phyloP scores from a whole-genome alignment of 2,113 vertebrate species.

The Haemorhous mexicanus region DNA sequence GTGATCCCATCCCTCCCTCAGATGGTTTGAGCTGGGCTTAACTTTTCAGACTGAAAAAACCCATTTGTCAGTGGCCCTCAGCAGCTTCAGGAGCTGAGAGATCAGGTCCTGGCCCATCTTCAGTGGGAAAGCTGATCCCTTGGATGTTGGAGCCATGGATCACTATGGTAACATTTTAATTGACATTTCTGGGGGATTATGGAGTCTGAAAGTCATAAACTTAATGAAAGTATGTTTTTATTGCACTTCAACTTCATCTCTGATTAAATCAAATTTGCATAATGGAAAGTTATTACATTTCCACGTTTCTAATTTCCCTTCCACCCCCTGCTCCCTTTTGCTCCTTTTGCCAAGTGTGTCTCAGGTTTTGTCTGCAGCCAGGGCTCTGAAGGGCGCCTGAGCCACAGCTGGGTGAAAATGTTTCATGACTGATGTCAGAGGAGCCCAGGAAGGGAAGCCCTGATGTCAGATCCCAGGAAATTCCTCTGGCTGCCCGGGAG shows the following conservation, averaged over 20 bases:
- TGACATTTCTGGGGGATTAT: conserved; percentile 61
- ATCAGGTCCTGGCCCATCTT: neutral
- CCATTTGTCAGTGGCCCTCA: neutral
- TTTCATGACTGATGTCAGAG: conserved; percentile 47
- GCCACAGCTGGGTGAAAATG: conserved; percentile 19
- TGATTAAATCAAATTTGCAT: conserved; percentile 83
- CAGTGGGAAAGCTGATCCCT: conserved; percentile 2
- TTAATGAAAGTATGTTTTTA: conserved; percentile 82
- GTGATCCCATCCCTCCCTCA: neutral
- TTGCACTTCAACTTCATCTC: conserved; percentile 74
- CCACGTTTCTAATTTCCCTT: conserved; percentile 70
- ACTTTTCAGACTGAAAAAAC: neutral
- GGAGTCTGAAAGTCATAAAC: conserved; percentile 75
- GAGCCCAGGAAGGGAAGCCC: neutral
- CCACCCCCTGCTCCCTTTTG: neutral
- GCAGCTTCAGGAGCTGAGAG: neutral
- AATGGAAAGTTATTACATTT: conserved; percentile 82
- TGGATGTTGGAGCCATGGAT: conserved; percentile 53
- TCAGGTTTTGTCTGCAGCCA: conserved; percentile 41
- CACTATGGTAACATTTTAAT: conserved; percentile 71
- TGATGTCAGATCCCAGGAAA: too few relatives aligned
- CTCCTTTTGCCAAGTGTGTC: conserved; percentile 18
- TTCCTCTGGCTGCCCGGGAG: too few relatives aligned
- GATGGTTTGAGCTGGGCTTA: neutral
- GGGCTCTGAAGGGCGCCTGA: conserved; percentile 8